Evolutionary conservation across 2,888 invertebrate genomes (phyloP).

Genomic region (Eristalis intricaria): DNA sequence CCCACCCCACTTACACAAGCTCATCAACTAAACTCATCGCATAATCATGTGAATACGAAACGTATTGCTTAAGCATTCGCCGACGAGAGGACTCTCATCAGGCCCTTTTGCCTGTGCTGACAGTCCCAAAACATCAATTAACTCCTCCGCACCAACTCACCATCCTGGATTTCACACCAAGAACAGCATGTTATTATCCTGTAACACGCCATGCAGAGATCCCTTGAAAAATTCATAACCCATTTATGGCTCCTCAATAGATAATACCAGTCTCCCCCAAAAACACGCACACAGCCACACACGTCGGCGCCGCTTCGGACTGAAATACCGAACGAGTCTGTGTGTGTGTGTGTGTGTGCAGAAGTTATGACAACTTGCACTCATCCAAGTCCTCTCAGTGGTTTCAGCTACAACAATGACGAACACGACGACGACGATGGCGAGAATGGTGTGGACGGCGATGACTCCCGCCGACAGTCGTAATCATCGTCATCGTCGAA

Average conservation of each 20-base stretch:
- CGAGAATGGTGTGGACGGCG: neutral
- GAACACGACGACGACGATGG: neutral
- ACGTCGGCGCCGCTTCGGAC: neutral
- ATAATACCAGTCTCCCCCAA: conserved; percentile 8
- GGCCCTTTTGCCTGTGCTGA: neutral
- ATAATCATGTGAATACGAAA: neutral
- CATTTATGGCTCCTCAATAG: conserved; percentile 41
- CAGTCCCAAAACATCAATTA: conserved; percentile 9
- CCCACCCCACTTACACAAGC: no score
- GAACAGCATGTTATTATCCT: conserved; percentile 36
- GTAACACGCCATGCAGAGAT: conserved; percentile 37
- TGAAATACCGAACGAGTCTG: neutral
- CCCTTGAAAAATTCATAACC: conserved; percentile 50
- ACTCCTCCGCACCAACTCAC: neutral
- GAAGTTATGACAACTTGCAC: conserved; percentile 50
- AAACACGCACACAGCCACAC: neutral
- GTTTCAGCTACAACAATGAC: conserved; percentile 21
- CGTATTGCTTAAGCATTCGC: neutral
- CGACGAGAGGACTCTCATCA: neutral
- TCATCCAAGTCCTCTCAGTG: conserved; percentile 18
- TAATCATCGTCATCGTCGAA: no score
- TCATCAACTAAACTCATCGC: neutral
- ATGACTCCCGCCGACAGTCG: conserved; percentile 33
- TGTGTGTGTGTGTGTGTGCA: conserved; percentile 2
- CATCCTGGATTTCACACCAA: neutral